These are phyloP conservation scores for Ia io DNA, from an alignment of 2,113 vertebrate species.

Conservation along the genomic window DNA sequence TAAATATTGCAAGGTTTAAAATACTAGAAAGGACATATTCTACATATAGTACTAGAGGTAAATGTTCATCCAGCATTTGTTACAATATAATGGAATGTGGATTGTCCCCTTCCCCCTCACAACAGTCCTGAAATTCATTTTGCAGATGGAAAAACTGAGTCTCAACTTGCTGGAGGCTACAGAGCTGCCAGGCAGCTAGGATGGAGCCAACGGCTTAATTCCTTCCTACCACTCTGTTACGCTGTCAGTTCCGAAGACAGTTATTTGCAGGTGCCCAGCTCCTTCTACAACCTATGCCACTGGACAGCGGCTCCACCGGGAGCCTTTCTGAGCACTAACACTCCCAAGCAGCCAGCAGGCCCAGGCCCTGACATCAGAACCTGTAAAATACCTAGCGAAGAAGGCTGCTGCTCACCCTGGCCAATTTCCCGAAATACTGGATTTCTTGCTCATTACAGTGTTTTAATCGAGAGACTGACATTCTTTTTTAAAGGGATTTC, in stretches of 20 bases:
- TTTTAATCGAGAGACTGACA: constrained; percentile 32
- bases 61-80: neutral
- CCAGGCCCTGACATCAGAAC: neutral
- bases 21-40: neutral
- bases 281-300: neutral
- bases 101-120: neutral
- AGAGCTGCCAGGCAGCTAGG: neutral
- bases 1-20: neutral
- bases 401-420: neutral
- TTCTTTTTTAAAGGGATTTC: constrained; percentile 60
- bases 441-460: constrained; percentile 38
- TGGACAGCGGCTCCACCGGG: neutral
- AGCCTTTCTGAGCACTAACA: neutral
- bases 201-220: neutral
- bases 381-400: neutral
- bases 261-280: neutral
- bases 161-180: neutral
- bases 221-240: fast-evolving
- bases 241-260: neutral
- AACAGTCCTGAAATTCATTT: neutral
- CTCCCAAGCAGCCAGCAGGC: neutral
- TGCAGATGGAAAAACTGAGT: neutral
- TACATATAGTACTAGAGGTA: neutral
- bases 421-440: neutral
- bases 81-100: neutral